Percentiles rank a stretch among this genome's conserved stretches.
Conservation (phyloP, 2,797 vertebrate species). For the Oceanodroma leucorhoa region DNA sequence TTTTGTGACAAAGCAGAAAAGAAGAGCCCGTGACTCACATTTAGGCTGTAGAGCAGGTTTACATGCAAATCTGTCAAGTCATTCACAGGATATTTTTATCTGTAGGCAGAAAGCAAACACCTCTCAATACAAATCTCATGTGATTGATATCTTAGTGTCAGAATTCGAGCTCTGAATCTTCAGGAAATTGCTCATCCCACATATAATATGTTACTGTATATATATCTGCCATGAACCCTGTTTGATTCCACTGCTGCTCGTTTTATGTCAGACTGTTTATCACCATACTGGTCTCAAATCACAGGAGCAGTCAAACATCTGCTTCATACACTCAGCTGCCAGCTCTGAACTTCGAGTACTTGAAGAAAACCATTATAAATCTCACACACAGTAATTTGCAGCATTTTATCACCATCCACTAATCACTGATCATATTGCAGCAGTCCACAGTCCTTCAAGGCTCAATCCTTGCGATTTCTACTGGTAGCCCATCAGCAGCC, state of each 20-base stretch:
- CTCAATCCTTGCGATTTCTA: background rate
- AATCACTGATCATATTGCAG: background rate
- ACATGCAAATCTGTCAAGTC: background rate
- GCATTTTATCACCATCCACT: background rate
- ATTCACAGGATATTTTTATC: background rate
- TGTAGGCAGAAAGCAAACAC: constrained; percentile 9
- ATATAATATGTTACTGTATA: background rate
- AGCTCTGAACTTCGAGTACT: background rate
- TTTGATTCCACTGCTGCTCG: background rate
- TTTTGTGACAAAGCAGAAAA: background rate
- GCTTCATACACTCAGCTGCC: background rate
- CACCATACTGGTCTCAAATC: background rate
- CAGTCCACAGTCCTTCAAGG: background rate
- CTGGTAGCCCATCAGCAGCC: background rate
- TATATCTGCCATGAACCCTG: background rate
- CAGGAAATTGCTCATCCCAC: background rate
- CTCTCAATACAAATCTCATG: background rate
- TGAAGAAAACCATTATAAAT: background rate
- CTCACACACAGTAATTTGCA: background rate
- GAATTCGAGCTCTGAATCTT: background rate
- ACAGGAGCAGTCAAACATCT: background rate
- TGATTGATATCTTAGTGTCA: constrained; percentile 16
- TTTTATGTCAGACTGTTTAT: background rate
- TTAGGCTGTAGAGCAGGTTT: background rate
- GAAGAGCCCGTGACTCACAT: background rate